A percentile compares a stretch with the other conserved stretches of the same genome.
Conservation (phyloP, 1,140 invertebrate species). For the Drosophila tsacasi region DNA sequence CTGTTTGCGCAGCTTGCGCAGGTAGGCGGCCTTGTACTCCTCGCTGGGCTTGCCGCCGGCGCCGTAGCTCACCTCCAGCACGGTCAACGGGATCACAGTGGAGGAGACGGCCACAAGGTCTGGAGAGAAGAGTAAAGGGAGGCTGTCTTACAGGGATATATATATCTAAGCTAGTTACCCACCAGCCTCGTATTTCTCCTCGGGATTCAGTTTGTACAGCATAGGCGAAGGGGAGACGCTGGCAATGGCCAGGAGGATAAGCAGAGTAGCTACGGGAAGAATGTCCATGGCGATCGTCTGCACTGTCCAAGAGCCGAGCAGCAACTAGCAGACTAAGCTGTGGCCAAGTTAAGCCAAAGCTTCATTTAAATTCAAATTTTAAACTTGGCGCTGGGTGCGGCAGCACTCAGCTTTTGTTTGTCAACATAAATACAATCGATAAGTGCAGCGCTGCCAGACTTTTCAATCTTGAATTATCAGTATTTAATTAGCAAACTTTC, state of each 20-base stretch:
- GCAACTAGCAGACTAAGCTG: conserved; percentile 21
- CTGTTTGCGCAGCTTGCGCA: conserved; percentile 81
- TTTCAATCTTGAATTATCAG: neutral
- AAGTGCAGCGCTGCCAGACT: neutral
- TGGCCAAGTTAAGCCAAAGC: neutral
- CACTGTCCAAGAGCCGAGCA: conserved; percentile 7
- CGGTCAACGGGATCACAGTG: conserved; percentile 88
- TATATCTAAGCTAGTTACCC: neutral
- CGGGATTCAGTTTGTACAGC: conserved; percentile 81
- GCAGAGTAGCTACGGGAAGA: conserved; percentile 11
- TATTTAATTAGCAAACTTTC: too few relatives aligned
- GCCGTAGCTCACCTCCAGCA: conserved; percentile 86
- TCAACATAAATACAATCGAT: neutral
- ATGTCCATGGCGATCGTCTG: conserved; percentile 34
- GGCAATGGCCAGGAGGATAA: conserved; percentile 26
- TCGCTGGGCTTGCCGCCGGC: conserved; percentile 78
- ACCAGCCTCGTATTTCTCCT: conserved; percentile 83
- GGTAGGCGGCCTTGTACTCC: conserved; percentile 79
- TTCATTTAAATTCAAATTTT: conserved; percentile 23
- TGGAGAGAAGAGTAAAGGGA: conserved; percentile 65
- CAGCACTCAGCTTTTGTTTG: conserved; percentile 6
- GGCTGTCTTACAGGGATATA: neutral
- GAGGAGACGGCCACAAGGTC: conserved; percentile 88
- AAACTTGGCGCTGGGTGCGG: neutral
- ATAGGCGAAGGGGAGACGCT: conserved; percentile 56